Base-by-base conservation (phyloP, 2,797 vertebrate genomes). In the Enteromius paludinosus region DNA sequence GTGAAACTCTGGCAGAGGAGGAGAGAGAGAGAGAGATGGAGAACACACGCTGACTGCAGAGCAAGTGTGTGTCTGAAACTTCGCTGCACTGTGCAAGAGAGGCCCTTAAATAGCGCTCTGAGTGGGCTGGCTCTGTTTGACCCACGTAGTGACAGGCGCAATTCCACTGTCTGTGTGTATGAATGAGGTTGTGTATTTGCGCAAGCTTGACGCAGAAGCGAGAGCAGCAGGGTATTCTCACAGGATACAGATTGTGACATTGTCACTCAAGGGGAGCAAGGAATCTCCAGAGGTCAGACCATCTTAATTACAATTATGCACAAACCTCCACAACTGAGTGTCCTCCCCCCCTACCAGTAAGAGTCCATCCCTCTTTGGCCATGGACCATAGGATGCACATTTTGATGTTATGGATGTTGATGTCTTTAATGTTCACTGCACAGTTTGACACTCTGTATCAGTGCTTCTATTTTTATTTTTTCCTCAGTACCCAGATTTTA, bases 21-120 rank as follows among this genome's bases (percentile, higher is more conserved):
- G 79, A 87, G 61, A 72, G 61, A 61, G 25, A 80, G 33, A 81
- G 56, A 78, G 72, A 81, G 54, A 70, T 59, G 76, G 69, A 78
- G 77, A 73, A 25, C 70, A 72, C 72, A 62, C 49, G 14, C 76
- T 84, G 38, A 92, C 91, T 81, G 83, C 79, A 81, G 84, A 79
- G 85, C 74, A 72, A 82, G 79, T 71, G 83, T 74, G 61, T 56
- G 74, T 85, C 75, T 82, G 86, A 83, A 87, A 89, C 81, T 89
- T 89, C 81, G 77, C 83, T 84, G 69, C 61, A 41, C 79, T 47
- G 82, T 82, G 83, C 23, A 78, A 80, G 73, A 79, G 61, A 75
- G 23, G 71, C 75, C 47, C 83, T 88, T 81, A 81, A 90, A 80
- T 81, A 88, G 83, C 45, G 61, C 83, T 75, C 79, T 69, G 86